Evolutionary conservation across 2,888 invertebrate species (phyloP).

Genomic region (Willowsia nigromaculata): DNA sequence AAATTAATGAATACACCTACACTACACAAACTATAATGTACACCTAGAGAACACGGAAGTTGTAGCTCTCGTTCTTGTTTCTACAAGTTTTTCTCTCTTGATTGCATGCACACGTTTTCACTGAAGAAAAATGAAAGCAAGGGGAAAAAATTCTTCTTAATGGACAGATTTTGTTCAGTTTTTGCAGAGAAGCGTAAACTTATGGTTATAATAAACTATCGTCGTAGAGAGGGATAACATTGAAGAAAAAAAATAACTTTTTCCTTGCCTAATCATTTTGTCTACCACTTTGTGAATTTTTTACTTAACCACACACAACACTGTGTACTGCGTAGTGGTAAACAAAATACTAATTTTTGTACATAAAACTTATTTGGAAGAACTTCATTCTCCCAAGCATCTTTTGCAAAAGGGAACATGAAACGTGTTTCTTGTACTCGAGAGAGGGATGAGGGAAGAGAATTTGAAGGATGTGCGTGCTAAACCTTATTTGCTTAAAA

Average conservation of each 20-base stretch:
- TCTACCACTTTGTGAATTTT: not conserved
- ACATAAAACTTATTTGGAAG: not conserved
- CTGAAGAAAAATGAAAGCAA: slow-evolving; percentile 9
- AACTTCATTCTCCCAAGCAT: not conserved
- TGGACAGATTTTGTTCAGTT: slow-evolving; percentile 3
- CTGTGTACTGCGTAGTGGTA: not conserved
- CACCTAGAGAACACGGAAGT: not conserved
- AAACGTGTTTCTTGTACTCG: not conserved
- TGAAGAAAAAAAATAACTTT: not conserved
- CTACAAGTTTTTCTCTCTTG: slow-evolving; percentile 10
- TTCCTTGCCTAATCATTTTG: not conserved
- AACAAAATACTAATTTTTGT: slow-evolving; percentile 37
- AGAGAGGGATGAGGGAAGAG: not conserved
- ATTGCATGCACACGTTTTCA: slow-evolving; percentile 26
- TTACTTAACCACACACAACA: not conserved
- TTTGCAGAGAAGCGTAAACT: slow-evolving; percentile 31
- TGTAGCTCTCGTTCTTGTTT: not conserved
- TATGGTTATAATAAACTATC: too few species aligned
- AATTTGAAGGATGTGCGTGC: slow-evolving; percentile 59
- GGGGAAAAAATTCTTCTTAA: not conserved
- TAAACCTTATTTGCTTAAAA: not conserved
- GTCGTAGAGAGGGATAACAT: too few species aligned
- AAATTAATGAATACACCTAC: slow-evolving; percentile 27
- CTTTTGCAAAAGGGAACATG: not conserved
- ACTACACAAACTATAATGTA: not conserved